Evolutionary conservation across 2,797 vertebrate species (phyloP), one percentile per base, ranked within the genome.

Genomic region (Xiphophorus birchmanni): DNA sequence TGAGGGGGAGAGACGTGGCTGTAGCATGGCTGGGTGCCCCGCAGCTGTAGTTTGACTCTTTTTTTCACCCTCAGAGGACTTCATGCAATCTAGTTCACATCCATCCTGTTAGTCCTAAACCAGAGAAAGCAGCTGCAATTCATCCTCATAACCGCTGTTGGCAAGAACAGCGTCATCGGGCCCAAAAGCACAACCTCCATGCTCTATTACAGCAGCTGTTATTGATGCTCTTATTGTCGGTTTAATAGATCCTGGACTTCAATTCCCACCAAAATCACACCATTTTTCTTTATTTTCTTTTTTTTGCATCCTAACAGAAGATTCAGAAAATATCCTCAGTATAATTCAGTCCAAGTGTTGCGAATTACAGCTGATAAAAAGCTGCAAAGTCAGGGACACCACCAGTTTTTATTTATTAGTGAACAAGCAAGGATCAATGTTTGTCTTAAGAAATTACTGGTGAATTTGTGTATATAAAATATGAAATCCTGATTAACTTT

Each of bases 111-210:
- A 85, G 87, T 88, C 88, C 58, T 90, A 74, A 73, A 84, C 90
- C 82, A 83, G 67, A 81, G 80, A 79, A 82, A 90, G 90, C 92
- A 93, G 91, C 93, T 94, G 94, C 0, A 74, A 87, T 89, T 90
- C 87, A 88, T 94, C 91, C 87, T 88, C 67, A 9, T 87, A 83
- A 89, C 88, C 86, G 32, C 82, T 77, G 10, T 54, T 90, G 91
- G 90, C 87, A 89, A 77, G 87, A 79, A 76, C 86, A 80, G 80
- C 88, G 52, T 90, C 87, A 47, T 15, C 23, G 4, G 58, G 81
- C 79, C 89, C 81, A 54, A 42, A 23, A 44, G 86, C 44, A 2
- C 56, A 74, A 48, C 86, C 63, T 82, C 78, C 71, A 74, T 48
- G 74, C 86, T 86, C 44, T 50, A 73, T 74, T 69, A 84, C 91